Evolutionary conservation across 2,888 invertebrate genomes (phyloP), one percentile per base, ranked within the genome.

Genomic region (Cheilosia grossa): DNA sequence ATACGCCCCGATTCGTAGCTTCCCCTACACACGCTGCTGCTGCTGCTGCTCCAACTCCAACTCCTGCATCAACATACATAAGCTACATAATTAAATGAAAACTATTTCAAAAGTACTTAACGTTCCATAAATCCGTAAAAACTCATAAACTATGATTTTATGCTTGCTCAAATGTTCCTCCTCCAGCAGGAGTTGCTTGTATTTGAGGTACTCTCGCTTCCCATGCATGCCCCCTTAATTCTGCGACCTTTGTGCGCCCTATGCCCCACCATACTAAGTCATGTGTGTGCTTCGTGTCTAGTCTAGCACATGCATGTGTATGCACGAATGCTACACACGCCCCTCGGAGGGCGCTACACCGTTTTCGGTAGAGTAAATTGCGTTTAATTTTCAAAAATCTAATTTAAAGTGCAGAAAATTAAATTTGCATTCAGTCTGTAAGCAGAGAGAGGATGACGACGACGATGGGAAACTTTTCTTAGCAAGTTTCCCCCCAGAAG

Each of bases 31-130:
- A 7, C 4, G 44, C 54, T 15, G 33, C 59, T 42, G 49, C 24
- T 21, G 21, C 54, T 24, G 10, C 10, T 24, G 5, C 51, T 15
- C 42, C 30, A 27, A 17, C 47, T 24, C n/a, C 51, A 21, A 13
- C 69, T 24, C 30, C 58, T 13, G 27, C 42, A 54, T 63, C 19
- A 58, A 72, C 56, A 72, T 64, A 85, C 82, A 82, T 86, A 78
- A 86, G 86, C 82, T 86, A 86, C 86, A 86, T 86, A 86, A 86
- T 86, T 86, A 86, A 86, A 86, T 86, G 86, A 86, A 86, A 86
- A 86, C 86, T 86, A 82, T 86, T 86, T 86, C 86, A 86, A 82
- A 86, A 86, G 86, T 86, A 86, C 86, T 86, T 86, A 86, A 86
- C 86, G 86, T 86, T 86, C 86, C 86, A 86, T 86, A 86, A 86